Evolutionary conservation across 2,888 invertebrate species (phyloP), one percentile per base, ranked within the genome.

Genomic region (Aspidiotus rigidus): DNA sequence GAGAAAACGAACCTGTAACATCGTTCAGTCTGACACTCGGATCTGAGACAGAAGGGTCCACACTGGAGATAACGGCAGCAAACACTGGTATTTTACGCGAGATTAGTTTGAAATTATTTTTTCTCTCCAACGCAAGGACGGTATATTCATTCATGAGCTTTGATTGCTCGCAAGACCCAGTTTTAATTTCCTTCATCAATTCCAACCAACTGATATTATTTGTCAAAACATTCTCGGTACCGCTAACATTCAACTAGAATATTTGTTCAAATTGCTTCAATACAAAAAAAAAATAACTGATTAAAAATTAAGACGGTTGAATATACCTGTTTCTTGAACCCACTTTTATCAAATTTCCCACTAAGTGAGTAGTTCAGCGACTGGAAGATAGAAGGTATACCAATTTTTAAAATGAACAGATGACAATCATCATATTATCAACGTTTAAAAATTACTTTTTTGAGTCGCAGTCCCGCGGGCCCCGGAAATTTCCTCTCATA

Each of bases 401-500:
- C n/a, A 49, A 49, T 49, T 49, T 13, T 49, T 49, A n/a, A 49
- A 49, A 5, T 28, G 28, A 28, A 28, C 5, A 3, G 10, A 49
- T 49, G n/a, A n/a, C n/a, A n/a, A 13, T 49, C 49, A 49, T 49
- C 49, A 49, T 3, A 28, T 28, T 49, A n/a, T n/a, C n/a, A 49
- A 49, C 49, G 49, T 49, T 2, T 49, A 49, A 49, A 1, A 13
- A 11, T 49, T 49, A 75, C 75, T 59, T 74, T 73, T 59, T 79
- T 78, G 10, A 78, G 78, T 39, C 81, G 74, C 55, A 81, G 72
- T 41, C 81, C 81, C 59, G 81, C 81, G 55, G 81, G 81, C 2
- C 81, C 81, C 7, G 81, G 80, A 74, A 81, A 81, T 73, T 79
- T 79, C 73, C 80, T 75, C 56, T 69, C 69, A 16, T 69, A 69